Evolutionary conservation across 2,888 invertebrate genomes (phyloP), one percentile per base, ranked within the genome.

Genomic region (Argyra leucocephala): DNA sequence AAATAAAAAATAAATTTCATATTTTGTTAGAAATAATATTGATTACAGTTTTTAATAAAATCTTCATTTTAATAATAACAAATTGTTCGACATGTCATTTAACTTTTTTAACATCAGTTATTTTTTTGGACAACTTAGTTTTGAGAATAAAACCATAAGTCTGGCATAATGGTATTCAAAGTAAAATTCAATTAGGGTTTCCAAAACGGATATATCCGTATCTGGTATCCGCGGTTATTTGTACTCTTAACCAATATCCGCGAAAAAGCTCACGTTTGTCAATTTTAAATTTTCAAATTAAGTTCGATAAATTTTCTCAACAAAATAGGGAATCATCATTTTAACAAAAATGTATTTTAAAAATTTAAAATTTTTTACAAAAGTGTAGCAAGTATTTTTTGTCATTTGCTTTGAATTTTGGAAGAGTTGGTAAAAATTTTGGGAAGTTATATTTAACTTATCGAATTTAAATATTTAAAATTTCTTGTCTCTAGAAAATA

Each of bases 231-330:
- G n/a, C n/a, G 57, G 57, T 57, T 57, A 57, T 57, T 57, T 57
- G 6, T 57, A 57, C 57, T 57, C n/a, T n/a, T 57, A 57, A 57
- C 57, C 57, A 21, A 57, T 57, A 57, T 57, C 18, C n/a, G 48
- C n/a, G 18, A 48, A 48, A 48, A 48, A 48, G 15, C n/a, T n/a
- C n/a, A n/a, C 57, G 57, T n/a, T 21, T 57, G 21, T n/a, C 57
- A 57, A 57, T n/a, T n/a, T 48, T 48, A 48, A 48, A n/a, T 48
- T 57, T 57, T 57, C 21, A 57, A 57, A 57, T 57, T 57, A 57
- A 21, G 21, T 57, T 21, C 21, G 57, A 21, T 57, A 57, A 57
- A 57, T 57, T 57, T 57, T 57, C 57, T 21, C 21, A 57, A 21
- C 57, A 57, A 57, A 57, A 21, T 57, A n/a, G n/a, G 21, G 57